Evolutionary conservation across 1,140 invertebrate species (phyloP).

Genomic region (Aphelinus atriplicis): DNA sequence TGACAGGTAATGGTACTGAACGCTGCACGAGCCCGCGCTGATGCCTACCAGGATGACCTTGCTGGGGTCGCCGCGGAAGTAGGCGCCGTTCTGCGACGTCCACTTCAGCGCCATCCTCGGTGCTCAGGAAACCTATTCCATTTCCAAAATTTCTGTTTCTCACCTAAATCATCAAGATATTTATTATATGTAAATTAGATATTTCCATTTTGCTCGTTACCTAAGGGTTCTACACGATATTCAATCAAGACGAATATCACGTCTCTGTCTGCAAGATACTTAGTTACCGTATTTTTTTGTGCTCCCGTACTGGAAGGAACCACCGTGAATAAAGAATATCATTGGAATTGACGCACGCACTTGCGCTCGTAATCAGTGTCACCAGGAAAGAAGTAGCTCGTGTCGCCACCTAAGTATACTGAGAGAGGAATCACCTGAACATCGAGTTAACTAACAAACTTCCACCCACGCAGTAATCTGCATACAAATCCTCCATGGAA

Average conservation of each 20-base stretch:
- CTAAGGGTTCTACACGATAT: conserved; percentile 72
- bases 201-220: conserved; percentile 42
- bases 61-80: conserved; percentile 22
- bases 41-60: conserved; percentile 18
- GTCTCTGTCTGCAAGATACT: conserved; percentile 65
- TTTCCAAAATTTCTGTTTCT: too few species aligned
- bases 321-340: conserved; percentile 77
- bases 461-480: too few species aligned
- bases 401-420: too few species aligned
- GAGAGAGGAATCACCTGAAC: too few species aligned
- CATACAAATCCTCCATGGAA: too few species aligned
- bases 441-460: too few species aligned
- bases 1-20: conserved; percentile 23
- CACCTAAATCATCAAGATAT: too few species aligned
- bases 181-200: too few species aligned
- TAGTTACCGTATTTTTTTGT: conserved; percentile 58
- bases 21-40: conserved; percentile 23
- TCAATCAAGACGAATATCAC: conserved; percentile 71
- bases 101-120: conserved; percentile 26
- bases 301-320: conserved; percentile 64
- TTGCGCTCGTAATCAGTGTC: background rate
- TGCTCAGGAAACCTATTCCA: conserved; percentile 55
- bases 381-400: too few species aligned
- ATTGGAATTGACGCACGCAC: conserved; percentile 63
- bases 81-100: conserved; percentile 17